Base-by-base conservation (phyloP, 1,140 invertebrate genomes). In the Condylostylus longicornis region DNA sequence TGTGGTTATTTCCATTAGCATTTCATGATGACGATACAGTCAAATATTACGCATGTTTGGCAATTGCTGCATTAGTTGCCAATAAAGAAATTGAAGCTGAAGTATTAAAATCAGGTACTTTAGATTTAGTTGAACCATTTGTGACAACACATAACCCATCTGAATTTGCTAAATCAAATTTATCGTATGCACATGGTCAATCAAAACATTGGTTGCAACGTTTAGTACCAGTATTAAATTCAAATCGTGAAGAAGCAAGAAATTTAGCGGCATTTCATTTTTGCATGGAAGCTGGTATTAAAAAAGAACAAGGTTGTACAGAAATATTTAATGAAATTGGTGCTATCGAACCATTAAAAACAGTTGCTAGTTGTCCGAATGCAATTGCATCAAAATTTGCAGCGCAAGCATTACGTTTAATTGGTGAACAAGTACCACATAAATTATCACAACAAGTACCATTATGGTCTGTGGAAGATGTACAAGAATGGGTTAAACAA, bases 201-300 rank as follows among this genome's bases (percentile, higher is more conserved):
- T 93, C 90, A 49, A 87, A 90, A 54, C 85, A 89, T 45, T 99
- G 95, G 94, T 65, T 98, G 9, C 74, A 89, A 60, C 69, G 84
- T 41, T 65, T 98, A 23, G 87, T 98, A 1, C 91, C 93, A 0
- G 85, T 98, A n/a, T 62, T 98, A 4, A 88, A 81, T 48, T 96
- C 91, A 13, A 89, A 96, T 57, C 67, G 93, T 36, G 87, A 94
- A 54, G 94, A 98, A 62, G 93, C 95, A 0, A 73, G 91, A 44
- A 95, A 94, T 54, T 61, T 98, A 35, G 94, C 95, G 0, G 91
- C 94, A 18, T 99, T 98, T 61, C 95, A 98, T 58, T 98, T 99
- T 58, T 96, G 91, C 51, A 96, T 98, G 89, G 95, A 98, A 62
- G 94, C 95, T 3, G 87, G 85, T 9, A 98, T 98, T 23, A 98